Percentiles rank a stretch among this genome's conserved stretches.
These are phyloP conservation scores for Lycocorax pyrrhopterus DNA, from an alignment of 2,113 vertebrate species.

Conservation along the genomic window DNA sequence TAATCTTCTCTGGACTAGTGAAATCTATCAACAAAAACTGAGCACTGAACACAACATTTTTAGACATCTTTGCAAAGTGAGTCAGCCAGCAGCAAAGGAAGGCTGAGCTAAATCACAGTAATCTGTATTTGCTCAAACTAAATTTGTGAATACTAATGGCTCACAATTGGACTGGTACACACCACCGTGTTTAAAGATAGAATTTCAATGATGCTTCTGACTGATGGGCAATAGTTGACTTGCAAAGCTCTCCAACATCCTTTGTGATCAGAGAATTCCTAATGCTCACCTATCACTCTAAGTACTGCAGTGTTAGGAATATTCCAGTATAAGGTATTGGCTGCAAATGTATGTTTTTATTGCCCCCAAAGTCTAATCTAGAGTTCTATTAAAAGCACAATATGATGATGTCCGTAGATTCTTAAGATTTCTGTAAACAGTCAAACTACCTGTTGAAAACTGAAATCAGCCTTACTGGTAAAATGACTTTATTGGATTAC, in stretches of 20 bases:
- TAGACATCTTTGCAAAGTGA: neutral
- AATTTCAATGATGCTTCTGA: neutral
- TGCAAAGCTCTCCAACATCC: neutral
- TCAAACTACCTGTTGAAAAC: neutral
- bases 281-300: neutral
- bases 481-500: neutral
- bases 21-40: neutral
- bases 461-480: neutral
- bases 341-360: neutral
- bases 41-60: neutral
- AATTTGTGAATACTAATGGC: neutral
- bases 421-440: neutral
- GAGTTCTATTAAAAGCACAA: neutral
- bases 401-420: neutral
- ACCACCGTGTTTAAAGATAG: neutral
- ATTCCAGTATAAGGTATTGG: neutral
- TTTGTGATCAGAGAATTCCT: neutral
- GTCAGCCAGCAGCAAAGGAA: neutral
- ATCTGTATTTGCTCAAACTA: neutral
- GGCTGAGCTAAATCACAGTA: neutral
- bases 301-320: neutral
- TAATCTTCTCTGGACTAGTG: neutral
- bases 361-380: neutral
- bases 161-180: neutral
- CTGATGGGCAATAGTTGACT: neutral